Evolutionary conservation across 2,888 invertebrate genomes (phyloP), one percentile per base, ranked within the genome.

Genomic region (Crossocerus cetratus): DNA sequence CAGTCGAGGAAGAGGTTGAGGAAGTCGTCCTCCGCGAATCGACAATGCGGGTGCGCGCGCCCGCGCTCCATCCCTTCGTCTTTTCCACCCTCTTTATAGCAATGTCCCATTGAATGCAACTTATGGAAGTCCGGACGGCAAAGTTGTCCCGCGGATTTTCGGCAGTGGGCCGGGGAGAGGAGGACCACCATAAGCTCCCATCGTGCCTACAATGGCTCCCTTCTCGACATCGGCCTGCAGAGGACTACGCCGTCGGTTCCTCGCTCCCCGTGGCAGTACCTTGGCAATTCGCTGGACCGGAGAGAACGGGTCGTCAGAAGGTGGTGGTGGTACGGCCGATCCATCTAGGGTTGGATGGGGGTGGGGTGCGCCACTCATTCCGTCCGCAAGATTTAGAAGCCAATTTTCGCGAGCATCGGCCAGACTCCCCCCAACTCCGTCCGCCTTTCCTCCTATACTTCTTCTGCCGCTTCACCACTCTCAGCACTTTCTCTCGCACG

Each of bases 401-500:
- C 88, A 88, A 88, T 88, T 88, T 88, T 87, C 87, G 84, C 86
- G 80, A 85, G 86, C 87, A 88, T 87, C 86, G 87, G 85, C 85
- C 86, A 80, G 83, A 80, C 84, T 84, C 81, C 72, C 73, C 66
- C 58, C 61, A 66, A 76, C 57, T 63, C 63, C 72, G 32, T 65
- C 61, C 67, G 73, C 68, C 57, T 70, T 64, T 80, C 70, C 63
- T 66, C 69, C 49, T 67, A 56, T 63, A 56, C 58, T 69, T 72
- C 71, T 55, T 54, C 66, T 65, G 68, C 73, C 74, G 69, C 72
- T 60, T 66, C 56, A 66, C 59, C 23, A 16, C 54, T 32, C 16
- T 58, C 57, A 53, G 57, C 64, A 77, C 69, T 69, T 18, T 64
- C 32, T 69, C 21, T 63, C 58, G 65, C 43, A 14, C 13, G 8